Percentiles rank a stretch among this genome's conserved stretches.
phyloP scores from a whole-genome alignment of 2,113 vertebrate species.

The Callospermophilus lateralis region DNA sequence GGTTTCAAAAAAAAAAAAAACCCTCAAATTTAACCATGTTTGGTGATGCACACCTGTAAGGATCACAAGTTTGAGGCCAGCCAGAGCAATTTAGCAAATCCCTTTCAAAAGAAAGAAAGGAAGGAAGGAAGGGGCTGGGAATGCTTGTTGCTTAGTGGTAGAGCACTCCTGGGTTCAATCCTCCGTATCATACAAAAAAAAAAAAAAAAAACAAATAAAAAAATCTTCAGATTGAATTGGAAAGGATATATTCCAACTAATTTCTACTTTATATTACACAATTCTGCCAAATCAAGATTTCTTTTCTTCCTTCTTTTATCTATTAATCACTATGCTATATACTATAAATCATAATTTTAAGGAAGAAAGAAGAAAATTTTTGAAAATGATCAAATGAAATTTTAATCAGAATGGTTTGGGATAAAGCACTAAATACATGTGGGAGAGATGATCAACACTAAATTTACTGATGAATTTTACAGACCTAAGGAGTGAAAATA shows the following conservation, averaged over 20 bases:
- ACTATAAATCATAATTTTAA: neutral
- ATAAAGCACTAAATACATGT: neutral
- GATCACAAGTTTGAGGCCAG: no score
- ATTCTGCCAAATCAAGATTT: neutral
- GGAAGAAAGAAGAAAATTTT: neutral
- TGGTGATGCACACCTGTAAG: no score
- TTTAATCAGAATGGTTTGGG: neutral
- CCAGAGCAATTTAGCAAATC: no score
- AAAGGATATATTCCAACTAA: neutral
- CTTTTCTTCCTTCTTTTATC: neutral
- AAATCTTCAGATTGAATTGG: neutral
- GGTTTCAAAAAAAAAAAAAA: neutral
- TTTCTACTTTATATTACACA: neutral
- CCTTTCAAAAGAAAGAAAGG: no score
- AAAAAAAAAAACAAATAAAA: no score
- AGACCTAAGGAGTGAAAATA: neutral
- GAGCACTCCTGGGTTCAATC: no score
- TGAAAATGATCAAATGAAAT: neutral
- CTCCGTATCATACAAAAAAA: no score
- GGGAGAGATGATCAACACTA: neutral
- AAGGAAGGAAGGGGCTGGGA: no score
- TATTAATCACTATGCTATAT: neutral
- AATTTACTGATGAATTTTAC: neutral
- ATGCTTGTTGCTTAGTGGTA: no score
- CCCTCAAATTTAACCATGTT: no score